Conservation (phyloP, 2,797 vertebrate species). For the Anableps anableps region DNA sequence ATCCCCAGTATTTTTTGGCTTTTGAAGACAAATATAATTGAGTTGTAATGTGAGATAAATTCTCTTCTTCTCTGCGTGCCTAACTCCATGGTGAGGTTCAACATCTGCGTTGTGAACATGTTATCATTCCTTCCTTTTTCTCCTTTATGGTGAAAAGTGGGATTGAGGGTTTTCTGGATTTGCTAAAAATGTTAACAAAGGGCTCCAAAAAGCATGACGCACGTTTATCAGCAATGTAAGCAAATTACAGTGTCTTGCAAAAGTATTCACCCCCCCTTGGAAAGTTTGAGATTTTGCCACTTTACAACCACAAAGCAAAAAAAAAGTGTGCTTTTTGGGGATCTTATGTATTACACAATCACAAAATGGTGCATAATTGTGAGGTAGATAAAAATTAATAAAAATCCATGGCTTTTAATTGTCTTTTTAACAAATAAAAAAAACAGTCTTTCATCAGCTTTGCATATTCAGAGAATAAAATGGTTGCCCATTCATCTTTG, state of each 20-base stretch:
- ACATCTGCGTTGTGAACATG: slow-evolving; percentile 63
- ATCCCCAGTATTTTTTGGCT: slow-evolving; percentile 76
- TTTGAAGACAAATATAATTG: slow-evolving; percentile 76
- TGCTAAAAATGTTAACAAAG: slow-evolving; percentile 35
- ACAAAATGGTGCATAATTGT: no score
- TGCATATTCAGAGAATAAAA: no score
- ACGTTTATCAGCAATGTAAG: not conserved
- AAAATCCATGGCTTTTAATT: no score
- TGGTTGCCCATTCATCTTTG: no score
- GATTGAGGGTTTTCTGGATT: slow-evolving; percentile 64
- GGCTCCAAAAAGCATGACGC: slow-evolving; percentile 31
- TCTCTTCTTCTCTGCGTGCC: slow-evolving; percentile 62
- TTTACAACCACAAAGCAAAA: not conserved
- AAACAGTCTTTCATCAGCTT: no score
- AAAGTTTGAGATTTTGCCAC: not conserved
- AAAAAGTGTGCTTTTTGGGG: no score
- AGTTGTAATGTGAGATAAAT: slow-evolving; percentile 75
- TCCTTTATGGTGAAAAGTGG: slow-evolving; percentile 41
- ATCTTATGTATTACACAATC: no score
- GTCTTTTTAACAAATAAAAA: no score
- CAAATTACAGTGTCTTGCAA: not conserved
- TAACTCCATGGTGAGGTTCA: slow-evolving; percentile 67
- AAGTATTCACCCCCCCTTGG: not conserved
- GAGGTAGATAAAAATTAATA: no score
- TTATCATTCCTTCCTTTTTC: slow-evolving; percentile 39